Percentiles rank a stretch among this genome's conserved stretches.
phyloP scores from a whole-genome alignment of 1,140 invertebrate species.

The Camponotus pennsylvanicus region DNA sequence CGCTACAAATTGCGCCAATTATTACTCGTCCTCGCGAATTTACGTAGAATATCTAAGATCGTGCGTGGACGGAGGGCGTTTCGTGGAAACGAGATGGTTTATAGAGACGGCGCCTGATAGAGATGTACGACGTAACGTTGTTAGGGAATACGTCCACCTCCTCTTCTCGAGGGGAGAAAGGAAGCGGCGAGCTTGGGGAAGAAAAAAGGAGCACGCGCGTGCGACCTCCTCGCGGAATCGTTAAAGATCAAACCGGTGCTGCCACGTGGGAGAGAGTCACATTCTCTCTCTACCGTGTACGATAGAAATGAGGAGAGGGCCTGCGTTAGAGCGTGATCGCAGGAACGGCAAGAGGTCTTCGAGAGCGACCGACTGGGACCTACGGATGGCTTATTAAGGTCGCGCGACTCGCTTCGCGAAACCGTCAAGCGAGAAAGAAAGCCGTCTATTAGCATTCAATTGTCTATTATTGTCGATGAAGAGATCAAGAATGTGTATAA shows the following conservation, averaged over 20 bases:
- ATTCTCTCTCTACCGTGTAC: constrained; percentile 77
- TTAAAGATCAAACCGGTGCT: constrained; percentile 81
- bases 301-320: constrained; percentile 85
- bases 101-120: not conserved
- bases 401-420: not conserved
- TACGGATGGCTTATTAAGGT: constrained; percentile 45
- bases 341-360: constrained; percentile 76
- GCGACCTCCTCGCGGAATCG: constrained; percentile 29
- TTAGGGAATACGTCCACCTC: not conserved
- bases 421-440: too few relatives aligned
- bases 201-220: constrained; percentile 27
- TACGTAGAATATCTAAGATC: not conserved
- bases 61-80: not conserved
- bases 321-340: constrained; percentile 74
- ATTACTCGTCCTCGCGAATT: not conserved
- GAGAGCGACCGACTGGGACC: constrained; percentile 13
- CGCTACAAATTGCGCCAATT: too few relatives aligned
- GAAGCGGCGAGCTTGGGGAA: not conserved
- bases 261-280: constrained; percentile 73
- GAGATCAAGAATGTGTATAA: not conserved
- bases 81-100: constrained; percentile 4
- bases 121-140: constrained; percentile 13
- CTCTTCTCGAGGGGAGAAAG: constrained; percentile 9
- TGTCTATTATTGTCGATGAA: not conserved
- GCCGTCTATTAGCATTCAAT: too few relatives aligned